Evolutionary conservation across 2,113 vertebrate species (phyloP).

Genomic region (human (Homo sapiens)): DNA sequence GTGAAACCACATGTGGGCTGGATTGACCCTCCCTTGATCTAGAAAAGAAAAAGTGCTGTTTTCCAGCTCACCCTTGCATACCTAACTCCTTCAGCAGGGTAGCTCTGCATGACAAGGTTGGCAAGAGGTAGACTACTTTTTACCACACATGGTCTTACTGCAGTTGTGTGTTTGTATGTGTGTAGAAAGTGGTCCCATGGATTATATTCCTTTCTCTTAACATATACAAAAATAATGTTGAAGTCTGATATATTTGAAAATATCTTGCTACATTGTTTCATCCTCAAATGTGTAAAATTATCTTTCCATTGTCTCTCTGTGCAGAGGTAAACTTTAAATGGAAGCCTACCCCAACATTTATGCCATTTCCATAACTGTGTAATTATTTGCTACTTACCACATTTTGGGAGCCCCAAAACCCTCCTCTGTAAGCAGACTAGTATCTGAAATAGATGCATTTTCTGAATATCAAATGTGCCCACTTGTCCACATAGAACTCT

Average conservation of each 20-base stretch:
- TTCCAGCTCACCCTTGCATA: background rate
- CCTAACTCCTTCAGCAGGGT: background rate
- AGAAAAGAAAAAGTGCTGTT: slow-evolving; percentile 4
- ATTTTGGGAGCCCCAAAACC: background rate
- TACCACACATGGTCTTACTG: background rate
- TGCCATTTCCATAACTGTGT: background rate
- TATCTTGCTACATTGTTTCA: background rate
- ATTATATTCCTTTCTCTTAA: background rate
- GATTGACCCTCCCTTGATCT: slow-evolving; percentile 43
- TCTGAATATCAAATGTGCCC: background rate
- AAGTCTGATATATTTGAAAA: background rate
- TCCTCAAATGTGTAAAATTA: background rate
- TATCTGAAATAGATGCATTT: background rate
- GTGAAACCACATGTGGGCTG: slow-evolving; percentile 61
- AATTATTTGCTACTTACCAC: background rate
- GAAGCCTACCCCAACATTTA: background rate
- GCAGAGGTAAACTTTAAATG: background rate
- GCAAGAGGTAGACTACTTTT: background rate
- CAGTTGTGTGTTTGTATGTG: background rate
- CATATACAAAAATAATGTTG: background rate
- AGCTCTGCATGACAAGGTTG: background rate
- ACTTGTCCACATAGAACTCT: slow-evolving; percentile 12
- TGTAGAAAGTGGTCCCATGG: background rate
- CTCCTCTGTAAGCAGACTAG: background rate
- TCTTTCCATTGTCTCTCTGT: background rate